phyloP scores from a whole-genome alignment of 2,888 invertebrate genomes.

The Stenchaetothrips biformis region DNA sequence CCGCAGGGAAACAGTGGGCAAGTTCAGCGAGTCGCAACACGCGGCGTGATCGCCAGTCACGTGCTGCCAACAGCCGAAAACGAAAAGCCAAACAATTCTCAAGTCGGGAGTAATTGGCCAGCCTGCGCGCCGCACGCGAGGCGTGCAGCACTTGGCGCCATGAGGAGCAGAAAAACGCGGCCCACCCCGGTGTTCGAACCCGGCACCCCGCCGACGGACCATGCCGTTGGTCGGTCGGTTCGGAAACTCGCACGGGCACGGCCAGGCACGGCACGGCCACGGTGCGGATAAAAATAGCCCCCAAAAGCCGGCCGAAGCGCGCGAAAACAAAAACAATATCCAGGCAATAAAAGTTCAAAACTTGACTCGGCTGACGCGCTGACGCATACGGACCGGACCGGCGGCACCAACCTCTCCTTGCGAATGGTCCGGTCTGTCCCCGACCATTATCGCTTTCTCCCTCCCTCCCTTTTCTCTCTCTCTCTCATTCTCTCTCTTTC shows the following conservation, averaged over 20 bases:
- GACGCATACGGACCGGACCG: not conserved
- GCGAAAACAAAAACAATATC: not conserved
- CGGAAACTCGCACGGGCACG: not conserved
- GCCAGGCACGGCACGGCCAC: not conserved
- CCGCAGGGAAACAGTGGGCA: too few species aligned
- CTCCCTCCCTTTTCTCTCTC: not conserved
- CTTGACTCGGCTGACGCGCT: not conserved
- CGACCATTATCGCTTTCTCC: not conserved
- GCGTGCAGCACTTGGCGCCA: too few species aligned
- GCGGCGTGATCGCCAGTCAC: too few species aligned
- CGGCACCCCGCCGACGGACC: too few species aligned
- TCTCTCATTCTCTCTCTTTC: not conserved
- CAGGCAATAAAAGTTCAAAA: conserved; percentile 7
- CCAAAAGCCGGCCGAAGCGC: not conserved
- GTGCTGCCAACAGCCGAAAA: too few species aligned
- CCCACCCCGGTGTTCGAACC: too few species aligned
- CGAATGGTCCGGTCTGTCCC: not conserved
- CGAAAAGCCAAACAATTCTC: too few species aligned
- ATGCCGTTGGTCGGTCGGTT: not conserved
- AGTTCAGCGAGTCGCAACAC: too few species aligned
- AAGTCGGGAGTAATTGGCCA: too few species aligned
- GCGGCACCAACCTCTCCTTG: not conserved
- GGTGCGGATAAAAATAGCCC: not conserved
- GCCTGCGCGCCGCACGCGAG: too few species aligned
- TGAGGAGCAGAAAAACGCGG: too few species aligned